phyloP scores from a whole-genome alignment of 2,797 vertebrate genomes.

The Heteromormyrus szaboi region DNA sequence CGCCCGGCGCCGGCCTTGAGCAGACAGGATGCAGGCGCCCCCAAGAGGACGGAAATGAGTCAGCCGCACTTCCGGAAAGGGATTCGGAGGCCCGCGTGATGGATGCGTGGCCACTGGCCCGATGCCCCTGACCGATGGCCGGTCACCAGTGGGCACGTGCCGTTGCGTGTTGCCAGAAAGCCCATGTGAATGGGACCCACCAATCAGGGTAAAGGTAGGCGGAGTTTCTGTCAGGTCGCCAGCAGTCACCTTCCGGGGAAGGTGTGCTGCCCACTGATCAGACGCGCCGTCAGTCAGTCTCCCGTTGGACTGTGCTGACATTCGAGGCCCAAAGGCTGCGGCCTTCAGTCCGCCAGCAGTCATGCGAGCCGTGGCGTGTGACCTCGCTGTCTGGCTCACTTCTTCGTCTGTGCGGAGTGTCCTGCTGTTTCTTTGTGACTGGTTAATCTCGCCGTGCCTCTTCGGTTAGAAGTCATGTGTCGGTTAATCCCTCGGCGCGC shows the following conservation, averaged over 20 bases:
- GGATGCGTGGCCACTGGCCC: constrained; percentile 37
- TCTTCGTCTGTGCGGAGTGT: neutral
- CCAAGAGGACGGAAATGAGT: constrained; percentile 31
- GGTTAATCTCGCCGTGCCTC: neutral
- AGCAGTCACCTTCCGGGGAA: neutral
- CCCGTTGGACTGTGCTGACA: neutral
- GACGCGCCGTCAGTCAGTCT: neutral
- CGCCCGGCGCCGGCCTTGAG: constrained; percentile 16
- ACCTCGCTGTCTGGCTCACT: neutral
- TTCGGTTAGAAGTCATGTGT: neutral
- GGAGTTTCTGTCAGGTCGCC: neutral
- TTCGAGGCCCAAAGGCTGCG: neutral
- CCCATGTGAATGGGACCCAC: constrained; percentile 14
- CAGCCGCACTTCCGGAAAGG: constrained; percentile 26
- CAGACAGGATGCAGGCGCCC: neutral
- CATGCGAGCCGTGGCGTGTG: neutral
- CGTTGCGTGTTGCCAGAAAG: constrained; percentile 3
- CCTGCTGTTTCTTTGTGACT: neutral
- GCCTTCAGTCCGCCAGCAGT: neutral
- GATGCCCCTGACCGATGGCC: constrained; percentile 38
- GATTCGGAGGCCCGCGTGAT: constrained; percentile 34
- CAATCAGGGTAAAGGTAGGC: neutral
- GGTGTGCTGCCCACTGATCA: neutral
- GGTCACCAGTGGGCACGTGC: constrained; percentile 19
- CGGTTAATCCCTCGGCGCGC: neutral